Conservation (phyloP, 2,888 invertebrate genomes). For the Pediacus dermestoides region DNA sequence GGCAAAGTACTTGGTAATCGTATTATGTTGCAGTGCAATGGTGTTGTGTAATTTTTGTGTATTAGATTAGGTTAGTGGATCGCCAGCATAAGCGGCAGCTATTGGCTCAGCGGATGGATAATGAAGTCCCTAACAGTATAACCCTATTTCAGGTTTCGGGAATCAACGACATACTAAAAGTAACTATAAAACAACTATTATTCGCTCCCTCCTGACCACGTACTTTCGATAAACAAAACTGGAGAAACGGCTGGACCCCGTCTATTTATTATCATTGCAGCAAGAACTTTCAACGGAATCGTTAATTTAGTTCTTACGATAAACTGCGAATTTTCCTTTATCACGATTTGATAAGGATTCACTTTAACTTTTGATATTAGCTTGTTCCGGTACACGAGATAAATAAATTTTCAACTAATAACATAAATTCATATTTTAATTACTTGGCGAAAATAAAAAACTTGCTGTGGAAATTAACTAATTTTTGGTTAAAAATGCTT, state of each 20-base stretch:
- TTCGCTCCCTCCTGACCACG: conserved; percentile 32
- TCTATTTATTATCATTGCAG: conserved; percentile 21
- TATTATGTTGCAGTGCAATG: no score
- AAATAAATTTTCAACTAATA: conserved; percentile 34
- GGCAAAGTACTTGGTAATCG: no score
- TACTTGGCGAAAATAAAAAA: conserved; percentile 26
- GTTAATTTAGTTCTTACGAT: conserved; percentile 16
- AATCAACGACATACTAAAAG: conserved; percentile 39
- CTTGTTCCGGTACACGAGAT: conserved; percentile 35
- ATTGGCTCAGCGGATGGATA: conserved; percentile 30
- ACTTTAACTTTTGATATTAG: conserved; percentile 43
- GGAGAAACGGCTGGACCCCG: conserved; percentile 17
- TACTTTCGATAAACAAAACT: conserved; percentile 28
- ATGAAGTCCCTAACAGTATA: conserved; percentile 34
- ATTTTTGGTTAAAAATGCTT: no score
- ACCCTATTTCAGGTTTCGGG: conserved; percentile 32
- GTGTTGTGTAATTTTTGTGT: no score
- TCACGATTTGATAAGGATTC: conserved; percentile 41
- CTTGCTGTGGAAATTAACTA: no score
- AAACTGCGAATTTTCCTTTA: conserved; percentile 32
- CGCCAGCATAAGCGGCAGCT: no score
- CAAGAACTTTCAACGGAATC: conserved; percentile 18
- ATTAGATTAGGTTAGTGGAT: no score
- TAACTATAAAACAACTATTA: conserved; percentile 41
- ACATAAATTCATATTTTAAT: conserved; percentile 20